Conservation (phyloP, 2,113 vertebrate species). For the Brachyhypopomus gauderio region DNA sequence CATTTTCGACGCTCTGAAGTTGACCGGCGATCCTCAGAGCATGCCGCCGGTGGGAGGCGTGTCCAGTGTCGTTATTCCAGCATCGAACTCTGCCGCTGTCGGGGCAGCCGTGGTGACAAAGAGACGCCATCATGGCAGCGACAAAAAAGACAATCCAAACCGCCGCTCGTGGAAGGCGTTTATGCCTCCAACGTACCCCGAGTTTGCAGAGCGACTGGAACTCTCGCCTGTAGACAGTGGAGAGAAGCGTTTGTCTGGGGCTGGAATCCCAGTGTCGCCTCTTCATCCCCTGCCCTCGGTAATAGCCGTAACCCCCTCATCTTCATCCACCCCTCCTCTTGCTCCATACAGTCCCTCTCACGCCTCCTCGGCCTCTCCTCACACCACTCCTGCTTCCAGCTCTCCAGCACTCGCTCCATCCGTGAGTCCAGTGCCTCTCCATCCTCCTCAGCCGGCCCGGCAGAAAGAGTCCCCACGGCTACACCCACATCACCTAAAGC, state of each 20-base stretch:
- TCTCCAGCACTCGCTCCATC: slow-evolving; percentile 65
- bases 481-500: slow-evolving; percentile 63
- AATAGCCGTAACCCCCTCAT: slow-evolving; percentile 60
- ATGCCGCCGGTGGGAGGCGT: slow-evolving; percentile 67
- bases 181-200: slow-evolving; percentile 92
- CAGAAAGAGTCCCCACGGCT: slow-evolving; percentile 63
- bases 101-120: slow-evolving; percentile 80
- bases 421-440: slow-evolving; percentile 60
- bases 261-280: slow-evolving; percentile 71
- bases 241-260: slow-evolving; percentile 82
- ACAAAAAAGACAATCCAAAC: slow-evolving; percentile 90
- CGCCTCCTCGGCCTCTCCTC: slow-evolving; percentile 63
- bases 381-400: slow-evolving; percentile 67
- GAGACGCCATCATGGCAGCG: slow-evolving; percentile 81
- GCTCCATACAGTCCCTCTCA: slow-evolving; percentile 67
- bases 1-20: slow-evolving; percentile 96
- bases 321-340: slow-evolving; percentile 66
- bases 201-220: slow-evolving; percentile 92
- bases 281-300: slow-evolving; percentile 59
- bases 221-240: slow-evolving; percentile 73
- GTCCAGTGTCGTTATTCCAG: slow-evolving; percentile 62
- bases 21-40: slow-evolving; percentile 87
- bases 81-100: slow-evolving; percentile 67
- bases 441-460: slow-evolving; percentile 61
- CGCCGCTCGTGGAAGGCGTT: slow-evolving; percentile 97